Percentiles rank a stretch among this genome's conserved stretches.
Conservation (phyloP, 2,888 invertebrate genomes). For the Epistrophella euchroma region DNA sequence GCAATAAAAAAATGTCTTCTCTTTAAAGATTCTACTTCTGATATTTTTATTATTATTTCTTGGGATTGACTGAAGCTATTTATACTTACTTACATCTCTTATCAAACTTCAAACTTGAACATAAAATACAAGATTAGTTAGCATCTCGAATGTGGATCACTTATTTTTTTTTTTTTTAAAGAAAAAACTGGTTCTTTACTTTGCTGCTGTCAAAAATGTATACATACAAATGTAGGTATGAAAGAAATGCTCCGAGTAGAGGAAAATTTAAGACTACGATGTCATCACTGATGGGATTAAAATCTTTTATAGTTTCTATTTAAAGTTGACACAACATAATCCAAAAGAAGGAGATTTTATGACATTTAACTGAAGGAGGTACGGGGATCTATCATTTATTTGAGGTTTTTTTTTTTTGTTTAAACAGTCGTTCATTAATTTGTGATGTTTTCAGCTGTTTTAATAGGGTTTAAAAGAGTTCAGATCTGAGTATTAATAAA, state of each 20-base stretch:
- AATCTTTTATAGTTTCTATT: conserved; percentile 28
- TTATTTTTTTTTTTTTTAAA: conserved; percentile 38
- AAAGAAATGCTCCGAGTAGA: not conserved
- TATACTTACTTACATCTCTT: conserved; percentile 42
- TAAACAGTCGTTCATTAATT: not conserved
- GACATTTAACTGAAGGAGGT: conserved; percentile 1
- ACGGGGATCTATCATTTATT: not conserved
- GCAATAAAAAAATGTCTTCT: conserved; percentile 68
- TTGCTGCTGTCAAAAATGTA: conserved; percentile 22
- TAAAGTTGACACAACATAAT: conserved; percentile 46
- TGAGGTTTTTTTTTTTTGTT: not conserved
- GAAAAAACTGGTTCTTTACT: conserved; percentile 54
- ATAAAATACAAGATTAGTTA: conserved; percentile 43
- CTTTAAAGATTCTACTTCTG: conserved; percentile 58
- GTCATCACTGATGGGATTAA: conserved; percentile 29
- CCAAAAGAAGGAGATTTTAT: conserved; percentile 39
- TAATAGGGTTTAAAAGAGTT: not conserved
- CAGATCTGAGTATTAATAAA: not conserved
- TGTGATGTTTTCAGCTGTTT: not conserved
- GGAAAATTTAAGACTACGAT: conserved; percentile 14
- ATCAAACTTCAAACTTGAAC: conserved; percentile 62
- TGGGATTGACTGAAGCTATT: conserved; percentile 39
- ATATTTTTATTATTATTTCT: conserved; percentile 53
- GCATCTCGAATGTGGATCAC: conserved; percentile 27
- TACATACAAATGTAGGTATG: not conserved